Evolutionary conservation across 2,113 vertebrate genomes (phyloP).

Genomic region (Cololabis saira): DNA sequence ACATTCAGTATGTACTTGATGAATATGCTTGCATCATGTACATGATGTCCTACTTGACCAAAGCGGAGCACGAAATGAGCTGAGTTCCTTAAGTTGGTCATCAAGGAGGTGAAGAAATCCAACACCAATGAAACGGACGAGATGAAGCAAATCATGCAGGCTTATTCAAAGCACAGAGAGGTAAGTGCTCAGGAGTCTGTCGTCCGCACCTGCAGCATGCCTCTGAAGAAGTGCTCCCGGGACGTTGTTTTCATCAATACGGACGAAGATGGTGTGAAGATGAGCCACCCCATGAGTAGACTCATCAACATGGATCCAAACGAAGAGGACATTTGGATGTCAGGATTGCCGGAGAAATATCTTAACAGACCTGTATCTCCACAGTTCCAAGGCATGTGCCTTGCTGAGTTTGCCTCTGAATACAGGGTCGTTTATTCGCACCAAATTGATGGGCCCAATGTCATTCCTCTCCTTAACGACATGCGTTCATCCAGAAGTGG

Average conservation of each 20-base stretch:
- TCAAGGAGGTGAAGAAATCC: not conserved
- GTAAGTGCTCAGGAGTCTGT: too few relatives aligned
- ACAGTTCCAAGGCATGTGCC: not conserved
- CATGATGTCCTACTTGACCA: not conserved
- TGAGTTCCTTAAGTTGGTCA: not conserved
- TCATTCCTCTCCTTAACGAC: not conserved
- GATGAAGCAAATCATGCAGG: too few relatives aligned
- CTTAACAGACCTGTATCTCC: not conserved
- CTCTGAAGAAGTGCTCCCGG: not conserved
- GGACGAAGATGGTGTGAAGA: not conserved
- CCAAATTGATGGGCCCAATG: not conserved
- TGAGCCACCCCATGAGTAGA: not conserved
- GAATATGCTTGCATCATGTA: not conserved
- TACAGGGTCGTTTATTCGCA: not conserved
- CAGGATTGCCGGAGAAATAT: not conserved
- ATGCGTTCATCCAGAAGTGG: not conserved
- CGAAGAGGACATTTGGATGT: not conserved
- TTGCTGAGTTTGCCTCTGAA: not conserved
- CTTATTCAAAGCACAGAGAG: too few relatives aligned
- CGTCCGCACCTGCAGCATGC: not conserved
- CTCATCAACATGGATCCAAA: not conserved
- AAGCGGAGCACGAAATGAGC: conserved; percentile 3
- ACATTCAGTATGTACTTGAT: not conserved
- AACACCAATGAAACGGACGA: not conserved
- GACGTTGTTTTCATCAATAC: not conserved